Evolutionary conservation across 2,797 vertebrate species (phyloP).

Genomic region (Phoebastria nigripes): DNA sequence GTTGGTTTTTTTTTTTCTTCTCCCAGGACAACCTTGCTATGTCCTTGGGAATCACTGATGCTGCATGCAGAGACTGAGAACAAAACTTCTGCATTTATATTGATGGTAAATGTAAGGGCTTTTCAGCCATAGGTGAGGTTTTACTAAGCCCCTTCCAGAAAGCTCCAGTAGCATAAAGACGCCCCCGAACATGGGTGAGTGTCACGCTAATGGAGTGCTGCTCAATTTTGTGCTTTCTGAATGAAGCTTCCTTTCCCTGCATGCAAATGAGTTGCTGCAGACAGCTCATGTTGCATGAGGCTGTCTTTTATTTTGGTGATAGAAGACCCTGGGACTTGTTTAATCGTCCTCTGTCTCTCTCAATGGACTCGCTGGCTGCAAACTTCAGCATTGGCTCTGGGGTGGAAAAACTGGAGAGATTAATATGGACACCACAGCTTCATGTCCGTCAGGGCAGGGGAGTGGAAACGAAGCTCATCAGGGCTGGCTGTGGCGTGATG

Average conservation of each 20-base stretch:
- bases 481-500: neutral
- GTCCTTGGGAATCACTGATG: constrained; percentile 19
- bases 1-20: neutral
- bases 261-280: neutral
- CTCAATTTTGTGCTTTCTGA: neutral
- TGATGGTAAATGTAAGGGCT: neutral
- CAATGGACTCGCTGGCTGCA: neutral
- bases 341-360: constrained; percentile 46
- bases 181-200: neutral
- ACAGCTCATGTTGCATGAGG: constrained; percentile 66
- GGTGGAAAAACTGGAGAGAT: neutral
- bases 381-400: neutral
- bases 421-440: neutral
- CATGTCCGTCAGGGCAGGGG: neutral
- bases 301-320: constrained; percentile 42
- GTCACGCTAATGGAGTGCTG: neutral
- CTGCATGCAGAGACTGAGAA: neutral
- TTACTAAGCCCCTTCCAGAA: neutral
- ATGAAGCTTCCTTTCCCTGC: neutral
- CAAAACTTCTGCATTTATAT: neutral
- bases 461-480: accelerated
- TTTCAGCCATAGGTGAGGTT: neutral
- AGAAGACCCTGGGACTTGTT: constrained; percentile 34
- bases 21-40: neutral
- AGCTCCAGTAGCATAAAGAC: neutral